These are phyloP conservation scores for Arctia plantaginis DNA, from an alignment of 2,888 invertebrate species.

Conservation along the genomic window DNA sequence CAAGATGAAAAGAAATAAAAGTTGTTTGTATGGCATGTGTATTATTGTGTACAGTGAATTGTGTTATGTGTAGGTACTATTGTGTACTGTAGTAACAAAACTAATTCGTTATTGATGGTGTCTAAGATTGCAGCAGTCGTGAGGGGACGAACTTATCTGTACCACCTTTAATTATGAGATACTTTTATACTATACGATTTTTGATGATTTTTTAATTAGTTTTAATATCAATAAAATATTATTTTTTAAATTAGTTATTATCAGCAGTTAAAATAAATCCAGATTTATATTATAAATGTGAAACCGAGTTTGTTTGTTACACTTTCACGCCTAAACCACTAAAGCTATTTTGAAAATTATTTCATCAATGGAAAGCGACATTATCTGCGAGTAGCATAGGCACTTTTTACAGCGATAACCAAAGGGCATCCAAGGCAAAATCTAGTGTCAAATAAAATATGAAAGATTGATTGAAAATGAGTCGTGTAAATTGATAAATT, in stretches of 20 bases:
- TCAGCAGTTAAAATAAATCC: no score
- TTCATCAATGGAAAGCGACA: no score
- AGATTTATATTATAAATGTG: no score
- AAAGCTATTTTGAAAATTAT: no score
- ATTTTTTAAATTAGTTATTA: background rate
- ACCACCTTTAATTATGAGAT: constrained; percentile 72
- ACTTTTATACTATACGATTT: constrained; percentile 67
- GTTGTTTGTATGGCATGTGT: constrained; percentile 41
- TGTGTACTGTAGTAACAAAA: constrained; percentile 68
- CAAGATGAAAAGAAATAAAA: constrained; percentile 54
- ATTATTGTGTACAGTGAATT: constrained; percentile 44
- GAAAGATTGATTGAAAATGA: background rate
- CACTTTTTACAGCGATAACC: no score
- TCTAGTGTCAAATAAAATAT: no score
- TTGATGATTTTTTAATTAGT: constrained; percentile 16
- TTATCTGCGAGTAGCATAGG: no score
- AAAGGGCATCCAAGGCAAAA: no score
- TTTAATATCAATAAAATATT: background rate
- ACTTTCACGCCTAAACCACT: no score
- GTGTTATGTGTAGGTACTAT: constrained; percentile 42
- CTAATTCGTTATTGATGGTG: constrained; percentile 82
- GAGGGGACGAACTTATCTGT: constrained; percentile 73
- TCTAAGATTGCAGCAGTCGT: constrained; percentile 66
- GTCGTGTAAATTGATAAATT: background rate
- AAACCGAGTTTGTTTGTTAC: no score